phyloP scores from a whole-genome alignment of 92 coral and sea anemone genomes.

The Palythoa heliodiscus region DNA sequence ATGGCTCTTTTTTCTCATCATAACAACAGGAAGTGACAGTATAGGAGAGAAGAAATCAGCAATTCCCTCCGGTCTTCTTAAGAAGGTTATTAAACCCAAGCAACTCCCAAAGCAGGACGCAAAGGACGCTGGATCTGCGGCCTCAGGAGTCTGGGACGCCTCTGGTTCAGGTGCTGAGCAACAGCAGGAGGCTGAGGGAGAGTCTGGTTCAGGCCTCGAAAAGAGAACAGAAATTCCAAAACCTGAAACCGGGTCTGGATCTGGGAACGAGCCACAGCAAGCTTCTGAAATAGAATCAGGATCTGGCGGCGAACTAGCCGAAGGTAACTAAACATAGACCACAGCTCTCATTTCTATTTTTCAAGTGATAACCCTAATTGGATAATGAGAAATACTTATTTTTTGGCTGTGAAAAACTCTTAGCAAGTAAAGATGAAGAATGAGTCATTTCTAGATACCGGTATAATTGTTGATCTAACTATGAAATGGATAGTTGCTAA shows the following conservation, averaged over 20 bases:
- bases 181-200: slow-evolving; percentile 48
- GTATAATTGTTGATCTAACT: neutral
- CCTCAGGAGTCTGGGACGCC: slow-evolving; percentile 36
- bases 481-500: neutral
- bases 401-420: neutral
- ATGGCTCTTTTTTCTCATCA: neutral
- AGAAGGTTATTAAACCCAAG: slow-evolving; percentile 18
- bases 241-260: slow-evolving; percentile 65
- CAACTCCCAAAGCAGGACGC: slow-evolving; percentile 30
- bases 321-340: slow-evolving; percentile 60
- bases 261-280: slow-evolving; percentile 43
- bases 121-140: neutral
- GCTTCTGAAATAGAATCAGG: slow-evolving; percentile 79
- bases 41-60: slow-evolving; percentile 15
- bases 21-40: slow-evolving; percentile 10
- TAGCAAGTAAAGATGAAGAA: no score
- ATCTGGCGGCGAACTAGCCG: slow-evolving; percentile 88
- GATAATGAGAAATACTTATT: neutral
- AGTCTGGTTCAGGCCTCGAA: slow-evolving; percentile 56
- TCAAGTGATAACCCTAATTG: no score
- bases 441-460: neutral
- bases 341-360: no score
- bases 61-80: slow-evolving; percentile 35
- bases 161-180: slow-evolving; percentile 56
- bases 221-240: slow-evolving; percentile 63